Evolutionary conservation across 2,888 invertebrate genomes (phyloP).

Genomic region (Metellina segmentata): DNA sequence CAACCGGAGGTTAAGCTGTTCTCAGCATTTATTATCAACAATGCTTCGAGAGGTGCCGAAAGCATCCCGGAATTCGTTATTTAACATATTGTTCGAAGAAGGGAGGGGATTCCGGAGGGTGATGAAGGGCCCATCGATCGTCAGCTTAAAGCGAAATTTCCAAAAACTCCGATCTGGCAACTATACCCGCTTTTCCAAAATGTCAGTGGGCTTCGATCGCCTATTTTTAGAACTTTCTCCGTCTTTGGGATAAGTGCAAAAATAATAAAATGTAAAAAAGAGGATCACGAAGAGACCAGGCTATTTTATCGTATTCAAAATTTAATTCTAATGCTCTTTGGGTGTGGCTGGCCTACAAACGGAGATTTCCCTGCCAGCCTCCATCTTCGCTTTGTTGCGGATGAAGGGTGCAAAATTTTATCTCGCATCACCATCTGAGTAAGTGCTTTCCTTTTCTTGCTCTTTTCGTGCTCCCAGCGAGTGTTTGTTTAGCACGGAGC

Average conservation of each 20-base stretch:
- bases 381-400: constrained; percentile 14
- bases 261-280: constrained; percentile 63
- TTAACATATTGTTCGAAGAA: not conserved
- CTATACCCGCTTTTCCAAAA: constrained; percentile 39
- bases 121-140: constrained; percentile 50
- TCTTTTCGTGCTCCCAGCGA: too few relatives aligned
- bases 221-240: constrained; percentile 63
- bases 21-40: too few relatives aligned
- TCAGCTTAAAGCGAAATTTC: constrained; percentile 35
- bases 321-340: constrained; percentile 74
- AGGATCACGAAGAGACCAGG: constrained; percentile 61
- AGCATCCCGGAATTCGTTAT: not conserved
- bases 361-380: not conserved
- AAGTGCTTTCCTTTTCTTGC: too few relatives aligned
- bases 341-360: constrained; percentile 74
- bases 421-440: constrained; percentile 29
- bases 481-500: too few relatives aligned
- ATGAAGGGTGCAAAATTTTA: constrained; percentile 62
- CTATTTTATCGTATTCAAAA: constrained; percentile 68
- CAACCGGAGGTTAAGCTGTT: too few relatives aligned
- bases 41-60: not conserved
- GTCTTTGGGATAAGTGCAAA: constrained; percentile 61
- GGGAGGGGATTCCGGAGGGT: not conserved
- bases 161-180: constrained; percentile 36
- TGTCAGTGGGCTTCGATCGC: constrained; percentile 68